Base-by-base conservation (phyloP, 2,888 invertebrate species). In the Zonitis immaculata region DNA sequence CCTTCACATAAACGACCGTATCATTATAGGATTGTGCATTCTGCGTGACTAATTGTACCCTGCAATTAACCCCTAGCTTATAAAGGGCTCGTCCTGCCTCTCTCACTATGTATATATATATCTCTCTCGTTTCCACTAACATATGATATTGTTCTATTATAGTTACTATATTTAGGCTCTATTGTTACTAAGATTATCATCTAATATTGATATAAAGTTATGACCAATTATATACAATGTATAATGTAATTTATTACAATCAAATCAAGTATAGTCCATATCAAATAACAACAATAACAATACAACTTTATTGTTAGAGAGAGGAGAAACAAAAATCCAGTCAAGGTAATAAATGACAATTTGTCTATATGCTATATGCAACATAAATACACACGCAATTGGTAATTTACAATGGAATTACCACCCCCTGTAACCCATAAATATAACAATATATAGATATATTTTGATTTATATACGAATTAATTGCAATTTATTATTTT, bases 61-160 rank as follows among this genome's bases (percentile, higher is more conserved):
- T 57, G 66, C 66, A 67, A 67, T 68, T 68, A 68, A 67, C 66
- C 66, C 65, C 66, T 63, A 59, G 60, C 63, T 64, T 63, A 63
- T 56, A 56, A 64, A 57, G 63, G 63, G 54, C 55, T 51, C 51
- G 51, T 55, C 55, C 55, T 30, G 35, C 5, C 45, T 42, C 42
- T 16, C 16, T 22, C 47, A 11, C 30, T n/a, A n/a, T n/a, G n/a
- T n/a, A n/a, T n/a, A n/a, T n/a, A n/a, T n/a, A n/a, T n/a, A n/a
- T 30, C 30, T 4, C 20, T 27, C 30, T 46, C 28, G 12, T 16
- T 28, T 26, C 20, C 28, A 8, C 46, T 28, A 9, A 3, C 12
- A 20, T 11, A 25, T 20, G 42, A 32, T 47, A 47, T 49, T 49
- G 54, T 57, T 49, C 57, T 49, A 49, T 52, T 56, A 55, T 52